Conservation (phyloP, 1,140 invertebrate species). For the Centruroides sculpturatus region DNA sequence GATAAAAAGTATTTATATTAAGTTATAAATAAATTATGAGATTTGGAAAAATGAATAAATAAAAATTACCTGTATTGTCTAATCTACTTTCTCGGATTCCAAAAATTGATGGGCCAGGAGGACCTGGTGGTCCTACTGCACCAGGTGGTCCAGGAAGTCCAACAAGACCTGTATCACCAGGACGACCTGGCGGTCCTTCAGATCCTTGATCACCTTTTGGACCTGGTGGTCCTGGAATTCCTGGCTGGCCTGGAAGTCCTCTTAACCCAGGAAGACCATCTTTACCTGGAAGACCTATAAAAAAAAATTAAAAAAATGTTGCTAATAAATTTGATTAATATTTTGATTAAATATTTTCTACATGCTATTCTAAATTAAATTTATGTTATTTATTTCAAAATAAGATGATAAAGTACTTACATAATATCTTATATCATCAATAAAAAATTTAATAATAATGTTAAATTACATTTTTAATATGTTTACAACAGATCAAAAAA, state of each 20-base stretch:
- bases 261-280: slow-evolving; percentile 2
- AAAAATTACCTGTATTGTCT: too few relatives aligned
- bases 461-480: too few relatives aligned
- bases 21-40: too few relatives aligned
- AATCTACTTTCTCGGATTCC: neutral
- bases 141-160: slow-evolving; percentile 1
- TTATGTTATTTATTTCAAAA: too few relatives aligned
- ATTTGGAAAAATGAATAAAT: too few relatives aligned
- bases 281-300: slow-evolving; percentile 3
- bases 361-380: too few relatives aligned
- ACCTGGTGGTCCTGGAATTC: slow-evolving; percentile 4
- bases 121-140: slow-evolving; percentile 1
- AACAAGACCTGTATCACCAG: neutral
- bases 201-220: neutral
- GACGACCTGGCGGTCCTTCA: slow-evolving; percentile 1
- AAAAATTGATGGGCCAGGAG: slow-evolving; percentile 4
- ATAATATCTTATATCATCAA: too few relatives aligned
- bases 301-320: neutral
- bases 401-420: too few relatives aligned
- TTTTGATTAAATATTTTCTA: too few relatives aligned
- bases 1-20: too few relatives aligned
- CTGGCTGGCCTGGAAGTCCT: neutral
- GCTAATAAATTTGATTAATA: neutral
- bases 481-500: too few relatives aligned
- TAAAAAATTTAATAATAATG: too few relatives aligned